Evolutionary conservation across 2,888 invertebrate genomes (phyloP).

Genomic region (Rhagium mordax): DNA sequence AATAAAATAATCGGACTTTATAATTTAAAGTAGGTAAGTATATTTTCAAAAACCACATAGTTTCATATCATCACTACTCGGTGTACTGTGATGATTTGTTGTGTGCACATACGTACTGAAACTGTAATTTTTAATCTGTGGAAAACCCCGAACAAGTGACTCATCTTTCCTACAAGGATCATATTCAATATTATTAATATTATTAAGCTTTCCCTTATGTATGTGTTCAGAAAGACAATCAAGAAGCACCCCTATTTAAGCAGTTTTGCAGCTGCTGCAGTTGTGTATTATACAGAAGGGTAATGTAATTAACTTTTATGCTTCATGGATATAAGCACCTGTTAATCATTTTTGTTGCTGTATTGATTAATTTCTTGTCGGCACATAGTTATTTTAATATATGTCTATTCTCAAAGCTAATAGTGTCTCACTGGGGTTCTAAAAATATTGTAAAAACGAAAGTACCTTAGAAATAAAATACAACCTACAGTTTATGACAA

Average conservation of each 20-base stretch:
- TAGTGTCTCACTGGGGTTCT: neutral
- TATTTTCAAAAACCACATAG: too few relatives aligned
- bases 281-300: conserved; percentile 45
- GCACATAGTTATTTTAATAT: conserved; percentile 38
- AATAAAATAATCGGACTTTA: too few relatives aligned
- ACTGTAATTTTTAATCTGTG: too few relatives aligned
- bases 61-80: too few relatives aligned
- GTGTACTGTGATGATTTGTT: too few relatives aligned
- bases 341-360: conserved; percentile 40
- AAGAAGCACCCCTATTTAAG: conserved; percentile 35
- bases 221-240: conserved; percentile 27
- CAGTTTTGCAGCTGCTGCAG: conserved; percentile 44
- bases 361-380: conserved; percentile 39
- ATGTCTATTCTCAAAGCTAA: neutral
- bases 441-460: neutral
- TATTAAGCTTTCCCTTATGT: conserved; percentile 3
- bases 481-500: conserved; percentile 4
- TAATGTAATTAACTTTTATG: conserved; percentile 57
- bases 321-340: conserved; percentile 44
- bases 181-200: conserved; percentile 8
- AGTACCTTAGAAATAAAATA: neutral
- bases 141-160: too few relatives aligned
- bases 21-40: too few relatives aligned
- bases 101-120: too few relatives aligned
- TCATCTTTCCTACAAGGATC: too few relatives aligned